Percentiles rank a stretch among this genome's conserved stretches.
Evolutionary conservation across 2,797 vertebrate species (phyloP).

Genomic region (Sphaeramia orbicularis): DNA sequence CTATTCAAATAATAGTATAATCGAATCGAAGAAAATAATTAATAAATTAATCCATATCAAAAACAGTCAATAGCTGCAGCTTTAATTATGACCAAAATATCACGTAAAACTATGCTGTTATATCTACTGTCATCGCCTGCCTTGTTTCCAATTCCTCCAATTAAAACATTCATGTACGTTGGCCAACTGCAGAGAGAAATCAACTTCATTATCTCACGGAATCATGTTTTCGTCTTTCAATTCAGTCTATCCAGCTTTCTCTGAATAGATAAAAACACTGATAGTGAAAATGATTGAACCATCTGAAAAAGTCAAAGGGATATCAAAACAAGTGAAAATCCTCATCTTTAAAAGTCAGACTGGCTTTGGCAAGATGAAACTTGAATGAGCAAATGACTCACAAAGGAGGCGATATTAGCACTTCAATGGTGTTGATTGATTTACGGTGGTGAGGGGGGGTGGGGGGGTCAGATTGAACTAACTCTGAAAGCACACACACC

Average conservation of each 20-base stretch:
- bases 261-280: constrained; percentile 14
- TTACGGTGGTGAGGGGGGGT: constrained; percentile 34
- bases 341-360: constrained; percentile 50
- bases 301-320: constrained; percentile 24
- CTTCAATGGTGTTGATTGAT: constrained; percentile 80
- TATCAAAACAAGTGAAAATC: constrained; percentile 58
- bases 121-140: neutral
- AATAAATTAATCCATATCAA: too few species aligned
- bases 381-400: constrained; percentile 64
- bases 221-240: constrained; percentile 1
- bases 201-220: constrained; percentile 24
- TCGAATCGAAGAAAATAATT: too few species aligned
- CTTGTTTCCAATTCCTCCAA: neutral
- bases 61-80: too few species aligned
- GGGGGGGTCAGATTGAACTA: constrained; percentile 49
- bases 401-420: constrained; percentile 66
- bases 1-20: too few species aligned
- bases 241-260: neutral
- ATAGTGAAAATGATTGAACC: constrained; percentile 34
- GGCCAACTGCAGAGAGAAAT: constrained; percentile 25
- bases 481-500: constrained; percentile 35
- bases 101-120: neutral
- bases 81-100: neutral
- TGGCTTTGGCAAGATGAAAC: constrained; percentile 62
- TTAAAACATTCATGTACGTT: neutral